A percentile compares a stretch with the other conserved stretches of the same genome.
Evolutionary conservation across 1,140 invertebrate species (phyloP).

Genomic region (Papilio aristodemus): DNA sequence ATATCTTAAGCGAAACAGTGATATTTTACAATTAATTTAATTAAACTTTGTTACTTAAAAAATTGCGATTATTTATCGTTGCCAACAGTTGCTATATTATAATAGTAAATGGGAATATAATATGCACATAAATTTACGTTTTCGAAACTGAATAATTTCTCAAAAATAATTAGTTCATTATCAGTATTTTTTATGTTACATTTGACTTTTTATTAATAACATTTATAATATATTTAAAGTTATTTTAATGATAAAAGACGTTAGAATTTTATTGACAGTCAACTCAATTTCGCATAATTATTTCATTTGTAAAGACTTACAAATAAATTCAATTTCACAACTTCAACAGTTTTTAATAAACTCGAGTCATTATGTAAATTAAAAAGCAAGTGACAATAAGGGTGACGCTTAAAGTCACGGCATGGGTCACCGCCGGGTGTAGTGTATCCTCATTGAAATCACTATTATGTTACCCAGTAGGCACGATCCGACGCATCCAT

Average conservation of each 20-base stretch:
- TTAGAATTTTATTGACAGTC: no score
- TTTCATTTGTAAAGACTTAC: background rate
- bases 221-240: no score
- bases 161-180: background rate
- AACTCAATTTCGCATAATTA: no score
- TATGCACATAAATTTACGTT: background rate
- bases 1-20: slow-evolving; percentile 36
- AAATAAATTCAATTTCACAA: background rate
- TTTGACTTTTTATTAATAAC: no score
- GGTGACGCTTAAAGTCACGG: slow-evolving; percentile 6
- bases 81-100: background rate
- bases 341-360: background rate
- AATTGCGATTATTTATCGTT: background rate
- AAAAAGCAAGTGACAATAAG: background rate
- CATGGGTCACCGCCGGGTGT: slow-evolving; percentile 10
- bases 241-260: no score
- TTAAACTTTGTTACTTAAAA: slow-evolving; percentile 3
- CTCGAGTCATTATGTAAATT: background rate
- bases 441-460: slow-evolving; percentile 1
- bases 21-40: slow-evolving; percentile 5
- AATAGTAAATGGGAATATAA: background rate
- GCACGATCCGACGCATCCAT: slow-evolving; percentile 1
- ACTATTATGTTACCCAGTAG: slow-evolving; percentile 2
- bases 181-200: no score
- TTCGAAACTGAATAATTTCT: background rate